Evolutionary conservation across 2,888 invertebrate species (phyloP).

Genomic region (Pimpla rufipes): DNA sequence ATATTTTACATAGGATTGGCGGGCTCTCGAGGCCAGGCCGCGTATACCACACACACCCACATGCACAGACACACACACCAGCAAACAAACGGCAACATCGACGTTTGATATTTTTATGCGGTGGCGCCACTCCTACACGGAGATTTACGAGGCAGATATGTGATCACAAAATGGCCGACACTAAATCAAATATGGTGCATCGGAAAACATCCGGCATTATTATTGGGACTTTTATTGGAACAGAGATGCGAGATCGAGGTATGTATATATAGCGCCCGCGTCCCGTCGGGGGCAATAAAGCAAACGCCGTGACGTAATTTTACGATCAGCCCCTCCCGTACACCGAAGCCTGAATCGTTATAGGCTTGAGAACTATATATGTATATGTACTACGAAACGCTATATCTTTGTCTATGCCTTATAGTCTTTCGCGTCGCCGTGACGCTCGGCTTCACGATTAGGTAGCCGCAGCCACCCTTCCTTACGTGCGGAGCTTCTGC

Average conservation of each 20-base stretch:
- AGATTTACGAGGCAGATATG: slow-evolving; percentile 86
- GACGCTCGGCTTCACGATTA: slow-evolving; percentile 51
- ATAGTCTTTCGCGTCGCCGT: slow-evolving; percentile 45
- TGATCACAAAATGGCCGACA: slow-evolving; percentile 85
- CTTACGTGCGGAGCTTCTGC: neutral
- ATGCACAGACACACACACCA: neutral
- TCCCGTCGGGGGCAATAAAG: slow-evolving; percentile 72
- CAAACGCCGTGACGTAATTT: slow-evolving; percentile 80
- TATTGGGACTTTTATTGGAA: slow-evolving; percentile 86
- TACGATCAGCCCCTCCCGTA: slow-evolving; percentile 70
- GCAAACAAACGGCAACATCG: slow-evolving; percentile 77
- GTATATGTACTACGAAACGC: slow-evolving; percentile 22
- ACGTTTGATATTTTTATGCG: slow-evolving; percentile 85
- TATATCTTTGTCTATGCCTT: slow-evolving; percentile 42
- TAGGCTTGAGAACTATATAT: slow-evolving; percentile 25
- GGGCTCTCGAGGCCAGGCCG: slow-evolving; percentile 60
- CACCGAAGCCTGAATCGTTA: slow-evolving; percentile 39
- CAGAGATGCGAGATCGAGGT: slow-evolving; percentile 71
- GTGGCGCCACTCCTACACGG: slow-evolving; percentile 80
- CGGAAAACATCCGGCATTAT: slow-evolving; percentile 86
- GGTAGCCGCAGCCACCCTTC: slow-evolving; percentile 51
- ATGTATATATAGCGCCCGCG: neutral
- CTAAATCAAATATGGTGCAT: slow-evolving; percentile 85
- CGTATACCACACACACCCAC: slow-evolving; percentile 11
- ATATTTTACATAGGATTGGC: slow-evolving; percentile 84